These are phyloP conservation scores for Syncerus caffer DNA, from an alignment of 2,797 vertebrate genomes.

Conservation along the genomic window DNA sequence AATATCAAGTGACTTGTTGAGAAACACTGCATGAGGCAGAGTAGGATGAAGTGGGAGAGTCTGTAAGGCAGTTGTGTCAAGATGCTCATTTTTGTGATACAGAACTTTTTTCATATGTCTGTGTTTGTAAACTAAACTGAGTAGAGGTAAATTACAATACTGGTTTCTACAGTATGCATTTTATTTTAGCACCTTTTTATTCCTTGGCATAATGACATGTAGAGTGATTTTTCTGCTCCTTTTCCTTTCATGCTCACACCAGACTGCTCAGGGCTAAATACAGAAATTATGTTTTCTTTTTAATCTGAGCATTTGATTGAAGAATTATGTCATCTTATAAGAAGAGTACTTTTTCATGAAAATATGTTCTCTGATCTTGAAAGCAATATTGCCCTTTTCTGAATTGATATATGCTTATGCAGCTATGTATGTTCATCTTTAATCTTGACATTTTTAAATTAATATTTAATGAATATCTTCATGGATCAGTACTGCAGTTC, in stretches of 20 bases:
- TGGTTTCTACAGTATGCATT: neutral
- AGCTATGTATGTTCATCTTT: neutral
- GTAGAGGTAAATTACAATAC: neutral
- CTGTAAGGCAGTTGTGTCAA: neutral
- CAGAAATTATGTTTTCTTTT: constrained; percentile 46
- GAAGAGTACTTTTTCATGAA: neutral
- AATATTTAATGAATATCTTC: neutral
- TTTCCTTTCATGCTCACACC: constrained; percentile 41
- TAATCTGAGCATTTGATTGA: constrained; percentile 47
- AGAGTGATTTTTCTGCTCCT: constrained; percentile 29
- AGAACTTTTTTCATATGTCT: neutral
- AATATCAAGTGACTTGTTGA: constrained; percentile 32
- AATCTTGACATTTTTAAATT: neutral
- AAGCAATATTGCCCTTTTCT: neutral
- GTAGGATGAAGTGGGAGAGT: neutral
- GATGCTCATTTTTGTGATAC: neutral
- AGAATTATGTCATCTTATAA: constrained; percentile 32
- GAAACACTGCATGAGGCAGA: neutral
- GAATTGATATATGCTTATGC: neutral
- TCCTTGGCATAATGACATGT: constrained; percentile 1
- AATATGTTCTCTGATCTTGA: neutral
- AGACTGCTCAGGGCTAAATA: constrained; percentile 33
- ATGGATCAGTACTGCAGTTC: neutral
- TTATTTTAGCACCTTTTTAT: constrained; percentile 8
- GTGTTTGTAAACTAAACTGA: constrained; percentile 28